A percentile compares a stretch with the other conserved stretches of the same genome.
Conservation (phyloP, 2,888 invertebrate genomes). For the Hedya salicella region DNA sequence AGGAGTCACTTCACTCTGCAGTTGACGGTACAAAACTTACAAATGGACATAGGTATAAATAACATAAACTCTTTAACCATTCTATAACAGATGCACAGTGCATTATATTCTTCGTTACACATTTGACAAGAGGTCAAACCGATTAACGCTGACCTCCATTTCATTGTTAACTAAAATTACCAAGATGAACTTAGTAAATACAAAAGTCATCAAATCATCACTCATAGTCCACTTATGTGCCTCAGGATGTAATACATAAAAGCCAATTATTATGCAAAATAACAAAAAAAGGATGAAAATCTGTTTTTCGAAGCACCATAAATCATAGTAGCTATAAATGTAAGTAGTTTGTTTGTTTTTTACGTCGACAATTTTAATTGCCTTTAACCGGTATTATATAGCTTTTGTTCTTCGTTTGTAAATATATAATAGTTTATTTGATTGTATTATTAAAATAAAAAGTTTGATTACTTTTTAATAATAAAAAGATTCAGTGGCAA, state of each 20-base stretch:
- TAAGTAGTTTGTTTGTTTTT: conserved; percentile 24
- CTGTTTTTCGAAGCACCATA: conserved; percentile 15
- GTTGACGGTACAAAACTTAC: too few species aligned
- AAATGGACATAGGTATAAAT: too few species aligned
- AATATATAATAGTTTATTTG: not conserved
- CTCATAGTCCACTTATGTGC: conserved; percentile 14
- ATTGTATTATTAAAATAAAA: conserved; percentile 10
- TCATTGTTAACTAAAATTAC: too few species aligned
- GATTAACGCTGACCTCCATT: too few species aligned
- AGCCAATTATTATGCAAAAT: conserved; percentile 37
- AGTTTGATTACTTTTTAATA: conserved; percentile 16
- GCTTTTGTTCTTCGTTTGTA: conserved; percentile 11
- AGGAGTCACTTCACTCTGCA: too few species aligned
- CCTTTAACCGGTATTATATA: conserved; percentile 9
- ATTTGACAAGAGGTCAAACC: conserved; percentile 19
- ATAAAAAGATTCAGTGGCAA: too few species aligned
- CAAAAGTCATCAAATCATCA: conserved; percentile 20
- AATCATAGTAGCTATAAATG: conserved; percentile 26
- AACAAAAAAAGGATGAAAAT: conserved; percentile 24
- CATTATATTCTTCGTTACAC: conserved; percentile 5
- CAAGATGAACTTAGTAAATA: conserved; percentile 2
- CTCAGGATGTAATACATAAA: conserved; percentile 28
- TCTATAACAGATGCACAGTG: too few species aligned
- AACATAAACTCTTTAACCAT: too few species aligned
- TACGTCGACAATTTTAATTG: conserved; percentile 21